Conservation (phyloP, 2,888 invertebrate species). For the Agelastica alni region DNA sequence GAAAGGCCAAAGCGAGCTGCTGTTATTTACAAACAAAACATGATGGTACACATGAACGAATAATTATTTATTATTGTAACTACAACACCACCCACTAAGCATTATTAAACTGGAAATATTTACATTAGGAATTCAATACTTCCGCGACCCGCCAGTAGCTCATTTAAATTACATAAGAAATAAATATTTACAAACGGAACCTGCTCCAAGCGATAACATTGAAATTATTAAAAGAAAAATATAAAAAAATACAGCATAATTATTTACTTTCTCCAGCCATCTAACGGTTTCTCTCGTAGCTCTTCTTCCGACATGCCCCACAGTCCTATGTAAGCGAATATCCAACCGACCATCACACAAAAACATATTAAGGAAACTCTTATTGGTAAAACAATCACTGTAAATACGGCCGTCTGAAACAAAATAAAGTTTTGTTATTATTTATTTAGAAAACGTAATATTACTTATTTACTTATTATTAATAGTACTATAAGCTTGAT, state of each 20-base stretch:
- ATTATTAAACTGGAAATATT: no score
- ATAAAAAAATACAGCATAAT: constrained; percentile 1
- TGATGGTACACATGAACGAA: no score
- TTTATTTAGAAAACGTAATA: no score
- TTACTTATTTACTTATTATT: no score
- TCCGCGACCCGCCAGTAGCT: no score
- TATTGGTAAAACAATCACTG: constrained; percentile 81
- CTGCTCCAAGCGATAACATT: background rate
- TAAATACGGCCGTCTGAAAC: constrained; percentile 84
- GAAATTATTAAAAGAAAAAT: background rate
- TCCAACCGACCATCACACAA: constrained; percentile 80
- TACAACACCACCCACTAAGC: no score
- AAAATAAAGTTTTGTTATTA: constrained; percentile 35
- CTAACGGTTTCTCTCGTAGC: constrained; percentile 74
- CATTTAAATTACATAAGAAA: no score
- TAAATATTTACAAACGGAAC: background rate
- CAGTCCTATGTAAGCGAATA: constrained; percentile 81
- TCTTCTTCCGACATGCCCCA: constrained; percentile 82
- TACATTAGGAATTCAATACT: no score
- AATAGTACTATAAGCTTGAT: no score
- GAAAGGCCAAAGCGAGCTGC: no score
- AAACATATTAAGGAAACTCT: constrained; percentile 77
- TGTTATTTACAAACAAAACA: no score
- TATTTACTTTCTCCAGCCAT: constrained; percentile 88
- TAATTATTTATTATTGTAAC: no score